Evolutionary conservation across 1,140 invertebrate species (phyloP).

Genomic region (Caenorhabditis tropicalis): DNA sequence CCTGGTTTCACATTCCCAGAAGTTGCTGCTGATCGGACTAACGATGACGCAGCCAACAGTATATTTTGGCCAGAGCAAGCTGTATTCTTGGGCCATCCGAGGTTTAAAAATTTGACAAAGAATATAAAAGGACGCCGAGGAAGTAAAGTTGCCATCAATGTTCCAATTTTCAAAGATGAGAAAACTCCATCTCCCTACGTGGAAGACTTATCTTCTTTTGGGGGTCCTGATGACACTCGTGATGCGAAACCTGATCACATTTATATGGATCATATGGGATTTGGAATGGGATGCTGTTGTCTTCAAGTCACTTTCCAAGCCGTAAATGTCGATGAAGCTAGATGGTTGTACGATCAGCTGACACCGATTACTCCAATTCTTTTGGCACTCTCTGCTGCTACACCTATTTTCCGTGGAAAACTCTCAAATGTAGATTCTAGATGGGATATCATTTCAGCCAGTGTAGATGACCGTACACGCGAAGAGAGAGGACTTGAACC

Average conservation of each 20-base stretch:
- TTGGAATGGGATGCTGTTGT: slow-evolving; percentile 98
- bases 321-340: slow-evolving; percentile 93
- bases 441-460: slow-evolving; percentile 86
- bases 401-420: slow-evolving; percentile 90
- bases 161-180: slow-evolving; percentile 87
- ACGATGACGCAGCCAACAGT: slow-evolving; percentile 81
- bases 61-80: slow-evolving; percentile 94
- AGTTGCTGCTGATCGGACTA: slow-evolving; percentile 78
- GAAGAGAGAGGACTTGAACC: slow-evolving; percentile 85
- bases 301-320: slow-evolving; percentile 86
- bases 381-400: slow-evolving; percentile 93
- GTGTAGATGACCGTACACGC: slow-evolving; percentile 91
- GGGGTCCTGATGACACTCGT: slow-evolving; percentile 60
- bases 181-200: slow-evolving; percentile 79
- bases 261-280: slow-evolving; percentile 98
- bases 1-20: slow-evolving; percentile 86
- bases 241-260: slow-evolving; percentile 79
- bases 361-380: slow-evolving; percentile 95
- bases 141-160: slow-evolving; percentile 93
- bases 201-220: slow-evolving; percentile 43
- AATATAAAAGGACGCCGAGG: slow-evolving; percentile 90
- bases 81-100: slow-evolving; percentile 90
- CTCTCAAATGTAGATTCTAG: slow-evolving; percentile 93
- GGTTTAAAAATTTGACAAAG: slow-evolving; percentile 83
- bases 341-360: slow-evolving; percentile 94